These are phyloP conservation scores for Phalloptychus januarius DNA, from an alignment of 2,797 vertebrate genomes.

Conservation along the genomic window DNA sequence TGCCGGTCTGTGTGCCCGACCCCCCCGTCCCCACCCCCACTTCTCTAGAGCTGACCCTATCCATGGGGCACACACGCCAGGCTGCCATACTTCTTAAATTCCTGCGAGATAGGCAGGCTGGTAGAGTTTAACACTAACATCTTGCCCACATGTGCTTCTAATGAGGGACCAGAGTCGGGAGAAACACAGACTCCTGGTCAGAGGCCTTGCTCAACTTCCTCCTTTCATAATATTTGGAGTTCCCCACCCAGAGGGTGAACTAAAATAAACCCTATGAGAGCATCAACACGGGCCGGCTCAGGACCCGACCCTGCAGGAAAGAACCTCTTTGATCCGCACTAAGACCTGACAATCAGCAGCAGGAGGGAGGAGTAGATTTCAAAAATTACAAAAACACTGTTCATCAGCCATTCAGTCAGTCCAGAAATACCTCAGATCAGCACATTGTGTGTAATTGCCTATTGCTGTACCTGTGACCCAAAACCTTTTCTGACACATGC, in stretches of 20 bases:
- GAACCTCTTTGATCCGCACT: slow-evolving; percentile 74
- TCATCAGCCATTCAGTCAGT: slow-evolving; percentile 35
- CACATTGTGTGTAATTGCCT: slow-evolving; percentile 27
- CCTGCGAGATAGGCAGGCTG: slow-evolving; percentile 50
- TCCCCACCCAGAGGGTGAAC: slow-evolving; percentile 77
- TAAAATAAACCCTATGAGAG: slow-evolving; percentile 76
- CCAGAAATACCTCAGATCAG: slow-evolving; percentile 44
- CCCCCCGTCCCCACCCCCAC: slow-evolving; percentile 15
- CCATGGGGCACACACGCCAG: slow-evolving; percentile 47
- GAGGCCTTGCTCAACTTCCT: slow-evolving; percentile 76
- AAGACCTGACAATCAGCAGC: slow-evolving; percentile 63
- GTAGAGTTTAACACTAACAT: slow-evolving; percentile 39
- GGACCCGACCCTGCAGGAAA: slow-evolving; percentile 56
- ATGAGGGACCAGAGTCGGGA: slow-evolving; percentile 64
- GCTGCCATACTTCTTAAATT: slow-evolving; percentile 53
- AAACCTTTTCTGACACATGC: neutral
- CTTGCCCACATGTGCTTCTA: slow-evolving; percentile 75
- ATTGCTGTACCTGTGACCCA: neutral
- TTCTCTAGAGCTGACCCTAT: slow-evolving; percentile 55
- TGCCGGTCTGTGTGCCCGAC: slow-evolving; percentile 62
- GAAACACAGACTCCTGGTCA: slow-evolving; percentile 54
- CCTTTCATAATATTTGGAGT: slow-evolving; percentile 82
- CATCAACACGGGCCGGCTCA: slow-evolving; percentile 60
- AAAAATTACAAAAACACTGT: slow-evolving; percentile 55
- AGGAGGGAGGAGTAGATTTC: slow-evolving; percentile 61